Base-by-base conservation (phyloP, 2,888 invertebrate species). In the Thecophora atra region DNA sequence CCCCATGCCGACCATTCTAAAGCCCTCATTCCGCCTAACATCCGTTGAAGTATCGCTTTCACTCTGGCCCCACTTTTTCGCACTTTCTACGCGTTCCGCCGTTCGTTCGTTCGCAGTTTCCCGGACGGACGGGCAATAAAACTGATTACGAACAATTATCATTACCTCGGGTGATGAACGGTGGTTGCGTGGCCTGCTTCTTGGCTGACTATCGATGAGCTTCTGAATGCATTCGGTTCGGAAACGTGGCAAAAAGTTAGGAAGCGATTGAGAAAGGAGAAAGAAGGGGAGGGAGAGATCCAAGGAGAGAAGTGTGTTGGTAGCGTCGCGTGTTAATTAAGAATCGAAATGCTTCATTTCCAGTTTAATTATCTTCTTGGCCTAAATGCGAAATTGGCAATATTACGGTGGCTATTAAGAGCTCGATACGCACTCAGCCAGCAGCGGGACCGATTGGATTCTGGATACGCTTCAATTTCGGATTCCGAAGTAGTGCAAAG, bases 331-430 rank as follows among this genome's bases (percentile, higher is more conserved):
- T 51, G 65, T 66, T 66, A 66, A 66, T 66, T 51, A 66, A 66
- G 52, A 30, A 11, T 51, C 24, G 51, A 65, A 65, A 30, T 30
- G 60, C 30, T 26, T 21, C 56, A 26, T 13, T 17, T 56, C 17
- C 15, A 65, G 72, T 74, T 54, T 74, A 74, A 74, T 74, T 74
- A 74, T 71, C 74, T 73, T 19, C 71, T 71, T 73, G 71, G 71
- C 72, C 74, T 70, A 74, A 64, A 71, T 74, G 44, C 42, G 21
- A 67, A 70, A 74, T 67, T 70, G 54, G 68, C 65, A 63, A 52
- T 72, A 72, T 71, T 74, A 72, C 44, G 56, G 54, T 52, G 44
- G 60, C 71, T 69, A 71, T 74, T 71, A 74, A 64, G 58, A 30
- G 58, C 54, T 30, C 37, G 37, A 26, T 54, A 52, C 67, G 67